A percentile compares a stretch with the other conserved stretches of the same genome.
Conservation (phyloP, 2,888 invertebrate species). For the Nudaria mundana region DNA sequence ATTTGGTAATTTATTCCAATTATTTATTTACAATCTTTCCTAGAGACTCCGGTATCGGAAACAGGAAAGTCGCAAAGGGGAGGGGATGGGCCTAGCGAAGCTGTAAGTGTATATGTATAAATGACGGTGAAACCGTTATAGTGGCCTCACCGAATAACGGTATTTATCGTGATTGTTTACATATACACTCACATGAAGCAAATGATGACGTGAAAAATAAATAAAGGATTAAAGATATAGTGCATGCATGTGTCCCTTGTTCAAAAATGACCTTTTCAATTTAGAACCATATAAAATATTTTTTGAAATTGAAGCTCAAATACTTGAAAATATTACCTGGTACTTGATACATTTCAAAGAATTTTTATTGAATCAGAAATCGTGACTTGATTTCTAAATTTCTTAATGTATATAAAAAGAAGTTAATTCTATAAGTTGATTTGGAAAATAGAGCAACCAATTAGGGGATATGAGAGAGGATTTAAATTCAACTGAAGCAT, state of each 20-base stretch:
- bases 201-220: constrained; percentile 32
- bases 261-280: constrained; percentile 6
- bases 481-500: constrained; percentile 20
- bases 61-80: constrained; percentile 75
- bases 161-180: constrained; percentile 14
- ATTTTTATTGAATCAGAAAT: too few relatives aligned
- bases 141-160: too few relatives aligned
- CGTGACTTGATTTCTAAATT: too few relatives aligned
- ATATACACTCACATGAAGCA: constrained; percentile 33
- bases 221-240: constrained; percentile 28
- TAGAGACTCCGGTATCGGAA: constrained; percentile 76
- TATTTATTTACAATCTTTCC: constrained; percentile 59
- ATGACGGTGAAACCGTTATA: constrained; percentile 14
- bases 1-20: constrained; percentile 73
- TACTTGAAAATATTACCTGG: too few relatives aligned
- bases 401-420: not conserved
- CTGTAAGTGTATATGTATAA: constrained; percentile 36
- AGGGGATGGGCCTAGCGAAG: constrained; percentile 58
- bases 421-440: constrained; percentile 26
- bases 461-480: constrained; percentile 30
- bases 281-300: too few relatives aligned
- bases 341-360: too few relatives aligned
- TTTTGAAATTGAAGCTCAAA: too few relatives aligned
- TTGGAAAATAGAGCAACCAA: constrained; percentile 37
- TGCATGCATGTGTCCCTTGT: constrained; percentile 32